Base-by-base conservation (phyloP, 1,140 invertebrate species). In the Leptestheria dahalacensis region DNA sequence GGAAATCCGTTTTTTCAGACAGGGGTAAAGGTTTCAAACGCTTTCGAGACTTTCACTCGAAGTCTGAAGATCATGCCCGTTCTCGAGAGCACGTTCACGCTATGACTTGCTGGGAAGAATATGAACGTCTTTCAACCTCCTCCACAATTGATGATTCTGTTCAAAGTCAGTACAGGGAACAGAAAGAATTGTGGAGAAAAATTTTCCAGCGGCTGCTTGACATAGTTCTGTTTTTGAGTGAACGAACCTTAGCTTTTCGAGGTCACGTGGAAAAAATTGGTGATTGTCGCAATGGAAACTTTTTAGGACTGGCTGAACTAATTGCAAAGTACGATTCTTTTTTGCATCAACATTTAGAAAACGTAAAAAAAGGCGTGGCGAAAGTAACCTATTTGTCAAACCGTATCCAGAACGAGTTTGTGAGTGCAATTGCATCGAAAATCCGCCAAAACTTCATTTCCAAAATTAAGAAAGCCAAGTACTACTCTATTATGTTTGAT, bases 401-500 rank as follows among this genome's bases (percentile, higher is more conserved):
- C 10, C 10, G 23, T 4, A 50, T 18, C 6, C 49, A 50, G 23
- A 50, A 50, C 49, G 49, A 50, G 49, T 20, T 50, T 20, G 21
- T 50, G 10, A 20, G 23, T 24, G 49, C 23, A 9, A 20, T 50
- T 9, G 28, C 29, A 47, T 23, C 29, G 20, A 15, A 46, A 4
- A 47, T 46, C 4, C 28, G 33, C 21, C n/a, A 21, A 23, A 33
- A 29, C 23, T 62, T 65, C 24, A 62, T 64, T 51, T 41, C 24
- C 24, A 41, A 61, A 53, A 18, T 1, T n/a, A 20, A 25, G 0
- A 24, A 25, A 15, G 25, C 48, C 3, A 63, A 63, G 56, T 64
- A 65, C 21, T 56, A 59, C 53, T 60, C 61, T n/a, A 59, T 65
- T 24, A 56, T 60, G 23, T 62, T 63, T 48, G 55, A 63, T 53